Conservation (phyloP, 2,888 invertebrate genomes). For the Lasioglossum morio region DNA sequence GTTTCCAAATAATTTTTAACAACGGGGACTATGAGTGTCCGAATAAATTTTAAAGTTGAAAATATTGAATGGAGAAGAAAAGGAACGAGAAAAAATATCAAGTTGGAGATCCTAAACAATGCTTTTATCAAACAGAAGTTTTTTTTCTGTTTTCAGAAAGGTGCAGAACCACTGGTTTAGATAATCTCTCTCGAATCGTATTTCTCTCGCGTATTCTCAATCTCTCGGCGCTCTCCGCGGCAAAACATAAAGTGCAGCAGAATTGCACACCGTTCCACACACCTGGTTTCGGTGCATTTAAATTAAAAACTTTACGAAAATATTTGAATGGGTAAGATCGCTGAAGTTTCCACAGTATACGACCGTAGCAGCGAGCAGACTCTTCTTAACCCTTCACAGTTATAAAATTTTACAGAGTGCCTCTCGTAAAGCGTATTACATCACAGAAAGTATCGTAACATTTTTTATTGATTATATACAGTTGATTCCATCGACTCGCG, state of each 20-base stretch:
- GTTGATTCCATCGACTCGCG: not conserved
- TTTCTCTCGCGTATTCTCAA: not conserved
- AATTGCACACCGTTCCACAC: not conserved
- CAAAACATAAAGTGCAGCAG: not conserved
- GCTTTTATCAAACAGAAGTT: not conserved
- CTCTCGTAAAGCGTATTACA: not conserved
- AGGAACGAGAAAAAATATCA: not conserved
- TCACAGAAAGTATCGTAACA: too few species aligned
- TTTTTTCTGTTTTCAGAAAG: not conserved
- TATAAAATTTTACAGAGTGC: not conserved
- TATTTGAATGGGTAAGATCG: not conserved
- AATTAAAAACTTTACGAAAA: conserved; percentile 4
- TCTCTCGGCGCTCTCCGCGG: not conserved
- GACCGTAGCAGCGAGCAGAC: not conserved
- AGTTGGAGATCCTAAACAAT: not conserved
- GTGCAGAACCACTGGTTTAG: not conserved
- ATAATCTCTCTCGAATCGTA: conserved; percentile 1
- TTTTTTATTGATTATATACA: too few species aligned
- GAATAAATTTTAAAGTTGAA: not conserved
- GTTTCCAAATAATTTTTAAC: too few species aligned
- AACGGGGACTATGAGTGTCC: too few species aligned
- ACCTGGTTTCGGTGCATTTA: not conserved
- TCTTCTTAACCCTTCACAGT: not conserved
- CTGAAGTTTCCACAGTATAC: not conserved
- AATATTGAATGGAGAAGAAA: not conserved